These are phyloP conservation scores for Falcunculus frontatus DNA, from an alignment of 2,113 vertebrate species.

Conservation along the genomic window DNA sequence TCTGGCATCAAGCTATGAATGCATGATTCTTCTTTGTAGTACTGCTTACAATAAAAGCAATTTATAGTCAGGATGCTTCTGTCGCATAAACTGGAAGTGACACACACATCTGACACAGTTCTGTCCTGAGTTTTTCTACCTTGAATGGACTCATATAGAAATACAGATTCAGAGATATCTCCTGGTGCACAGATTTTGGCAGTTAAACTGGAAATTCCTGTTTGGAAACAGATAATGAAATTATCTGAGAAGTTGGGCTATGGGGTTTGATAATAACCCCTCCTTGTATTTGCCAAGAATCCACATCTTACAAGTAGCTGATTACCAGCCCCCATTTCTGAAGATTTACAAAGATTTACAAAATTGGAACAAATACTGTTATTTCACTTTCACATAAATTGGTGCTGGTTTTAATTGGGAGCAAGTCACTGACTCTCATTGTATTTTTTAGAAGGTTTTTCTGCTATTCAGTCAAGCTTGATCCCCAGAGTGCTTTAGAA, in stretches of 20 bases:
- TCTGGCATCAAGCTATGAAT: conserved; percentile 4
- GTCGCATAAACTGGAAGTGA: neutral
- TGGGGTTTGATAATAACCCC: neutral
- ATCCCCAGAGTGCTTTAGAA: neutral
- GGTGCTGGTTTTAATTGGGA: neutral
- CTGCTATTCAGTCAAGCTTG: neutral
- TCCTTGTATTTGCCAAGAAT: neutral
- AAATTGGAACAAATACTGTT: neutral
- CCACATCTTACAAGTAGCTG: neutral
- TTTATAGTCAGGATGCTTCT: neutral
- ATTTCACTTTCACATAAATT: neutral
- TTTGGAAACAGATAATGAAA: neutral
- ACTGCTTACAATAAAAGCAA: neutral
- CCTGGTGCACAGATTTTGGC: neutral
- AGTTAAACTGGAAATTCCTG: neutral
- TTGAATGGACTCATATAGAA: neutral
- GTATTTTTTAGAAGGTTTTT: neutral
- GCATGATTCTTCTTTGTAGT: neutral
- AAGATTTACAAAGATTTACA: neutral
- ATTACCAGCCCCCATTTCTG: neutral
- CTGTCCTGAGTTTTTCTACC: neutral
- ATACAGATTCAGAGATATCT: neutral
- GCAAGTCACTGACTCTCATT: neutral
- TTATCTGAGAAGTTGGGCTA: neutral
- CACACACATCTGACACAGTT: neutral